phyloP scores from a whole-genome alignment of 2,888 invertebrate species.

The Caenorhabditis sp. region DNA sequence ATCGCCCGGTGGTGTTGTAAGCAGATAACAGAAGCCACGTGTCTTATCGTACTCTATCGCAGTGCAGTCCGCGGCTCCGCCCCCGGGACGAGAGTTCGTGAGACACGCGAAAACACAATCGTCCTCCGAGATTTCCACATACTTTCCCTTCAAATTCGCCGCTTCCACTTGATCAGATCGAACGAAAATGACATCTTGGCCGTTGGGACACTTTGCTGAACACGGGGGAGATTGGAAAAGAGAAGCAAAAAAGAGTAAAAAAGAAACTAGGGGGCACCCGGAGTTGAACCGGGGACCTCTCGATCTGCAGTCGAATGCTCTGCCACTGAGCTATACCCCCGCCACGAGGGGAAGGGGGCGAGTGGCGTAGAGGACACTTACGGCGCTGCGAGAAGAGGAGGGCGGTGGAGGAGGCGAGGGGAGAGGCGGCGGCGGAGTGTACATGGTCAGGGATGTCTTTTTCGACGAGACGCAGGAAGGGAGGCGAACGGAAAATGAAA shows the following conservation, averaged over 20 bases:
- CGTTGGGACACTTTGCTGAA: constrained; percentile 46
- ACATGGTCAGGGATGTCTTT: constrained; percentile 29
- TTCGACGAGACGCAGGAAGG: constrained; percentile 61
- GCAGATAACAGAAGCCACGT: constrained; percentile 58
- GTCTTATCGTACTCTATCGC: constrained; percentile 57
- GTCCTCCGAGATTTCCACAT: constrained; percentile 64
- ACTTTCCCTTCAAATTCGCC: neutral
- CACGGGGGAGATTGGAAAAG: too few species aligned
- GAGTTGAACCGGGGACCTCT: constrained; percentile 82
- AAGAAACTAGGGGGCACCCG: constrained; percentile 78
- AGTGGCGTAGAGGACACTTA: constrained; percentile 36
- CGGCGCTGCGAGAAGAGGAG: constrained; percentile 44
- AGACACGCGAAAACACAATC: constrained; percentile 67
- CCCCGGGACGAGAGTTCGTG: constrained; percentile 54
- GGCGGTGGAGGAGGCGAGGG: constrained; percentile 8
- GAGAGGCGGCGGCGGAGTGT: neutral
- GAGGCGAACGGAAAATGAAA: constrained; percentile 23
- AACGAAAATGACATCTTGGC: constrained; percentile 57
- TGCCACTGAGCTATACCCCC: constrained; percentile 83
- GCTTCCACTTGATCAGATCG: constrained; percentile 51
- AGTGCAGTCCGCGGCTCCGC: constrained; percentile 49
- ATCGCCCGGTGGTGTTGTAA: constrained; percentile 38
- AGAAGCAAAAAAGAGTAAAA: too few species aligned
- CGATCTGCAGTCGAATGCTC: constrained; percentile 83
- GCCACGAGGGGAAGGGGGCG: neutral